Evolutionary conservation across 2,113 vertebrate genomes (phyloP).

Genomic region (Antechinus stuartii): DNA sequence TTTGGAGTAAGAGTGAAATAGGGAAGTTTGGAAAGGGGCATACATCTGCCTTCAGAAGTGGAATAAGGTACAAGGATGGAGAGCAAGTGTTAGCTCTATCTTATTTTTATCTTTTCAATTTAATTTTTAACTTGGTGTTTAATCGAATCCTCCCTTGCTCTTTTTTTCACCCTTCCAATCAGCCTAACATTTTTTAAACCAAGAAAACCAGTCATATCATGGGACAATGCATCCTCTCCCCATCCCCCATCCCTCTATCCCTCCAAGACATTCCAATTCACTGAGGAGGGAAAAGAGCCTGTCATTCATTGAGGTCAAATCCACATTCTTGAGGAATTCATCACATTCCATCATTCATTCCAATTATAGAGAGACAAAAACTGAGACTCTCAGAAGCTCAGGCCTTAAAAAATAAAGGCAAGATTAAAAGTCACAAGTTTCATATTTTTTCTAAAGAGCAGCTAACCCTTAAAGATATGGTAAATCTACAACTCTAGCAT

Average conservation of each 20-base stretch:
- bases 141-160: slow-evolving; percentile 18
- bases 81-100: neutral
- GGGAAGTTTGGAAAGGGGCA: neutral
- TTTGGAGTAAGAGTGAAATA: neutral
- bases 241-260: neutral
- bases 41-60: neutral
- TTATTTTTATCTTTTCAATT: neutral
- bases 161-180: slow-evolving; percentile 14
- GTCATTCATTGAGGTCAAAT: neutral
- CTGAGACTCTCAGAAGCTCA: neutral
- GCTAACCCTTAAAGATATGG: neutral
- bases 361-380: neutral
- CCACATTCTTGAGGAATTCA: neutral
- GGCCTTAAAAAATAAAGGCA: neutral
- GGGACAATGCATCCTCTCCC: neutral
- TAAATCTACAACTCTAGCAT: neutral
- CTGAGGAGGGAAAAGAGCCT: neutral
- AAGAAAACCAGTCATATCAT: neutral
- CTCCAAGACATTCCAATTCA: neutral
- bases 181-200: neutral
- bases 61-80: neutral
- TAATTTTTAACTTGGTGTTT: slow-evolving; percentile 43
- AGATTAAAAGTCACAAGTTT: neutral
- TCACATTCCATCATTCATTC: neutral
- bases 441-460: neutral